Evolutionary conservation across 2,888 invertebrate genomes (phyloP).

Genomic region (Meganola albula): DNA sequence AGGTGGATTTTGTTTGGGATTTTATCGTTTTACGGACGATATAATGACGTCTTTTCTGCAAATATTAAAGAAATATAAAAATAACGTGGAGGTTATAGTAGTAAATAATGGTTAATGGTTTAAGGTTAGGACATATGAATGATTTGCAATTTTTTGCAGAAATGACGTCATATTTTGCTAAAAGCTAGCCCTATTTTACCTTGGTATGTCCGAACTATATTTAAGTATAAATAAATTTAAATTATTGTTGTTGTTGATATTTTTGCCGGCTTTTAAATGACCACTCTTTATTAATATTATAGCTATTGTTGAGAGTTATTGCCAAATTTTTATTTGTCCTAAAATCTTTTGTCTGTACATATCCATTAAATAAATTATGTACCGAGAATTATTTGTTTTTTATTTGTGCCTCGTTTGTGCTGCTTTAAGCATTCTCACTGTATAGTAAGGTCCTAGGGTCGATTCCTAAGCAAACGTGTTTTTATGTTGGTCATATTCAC

Average conservation of each 20-base stretch:
- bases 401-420: constrained; percentile 18
- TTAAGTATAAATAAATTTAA: constrained; percentile 49
- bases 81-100: background rate
- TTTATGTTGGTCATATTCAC: too few relatives aligned
- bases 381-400: constrained; percentile 52
- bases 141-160: constrained; percentile 7
- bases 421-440: too few relatives aligned
- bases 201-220: constrained; percentile 49
- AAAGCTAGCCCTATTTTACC: constrained; percentile 30
- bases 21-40: constrained; percentile 37
- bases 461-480: too few relatives aligned
- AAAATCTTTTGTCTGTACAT: constrained; percentile 72
- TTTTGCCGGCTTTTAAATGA: constrained; percentile 59
- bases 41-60: constrained; percentile 33
- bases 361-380: constrained; percentile 75
- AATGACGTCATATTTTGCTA: constrained; percentile 33
- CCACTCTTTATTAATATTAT: constrained; percentile 59
- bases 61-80: background rate
- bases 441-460: too few relatives aligned
- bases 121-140: constrained; percentile 2
- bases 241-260: constrained; percentile 63
- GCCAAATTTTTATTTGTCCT: constrained; percentile 73
- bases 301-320: constrained; percentile 71
- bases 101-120: constrained; percentile 5
- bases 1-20: constrained; percentile 40